Evolutionary conservation across 2,797 vertebrate species (phyloP).

Genomic region (Gadopsis bispinosus): DNA sequence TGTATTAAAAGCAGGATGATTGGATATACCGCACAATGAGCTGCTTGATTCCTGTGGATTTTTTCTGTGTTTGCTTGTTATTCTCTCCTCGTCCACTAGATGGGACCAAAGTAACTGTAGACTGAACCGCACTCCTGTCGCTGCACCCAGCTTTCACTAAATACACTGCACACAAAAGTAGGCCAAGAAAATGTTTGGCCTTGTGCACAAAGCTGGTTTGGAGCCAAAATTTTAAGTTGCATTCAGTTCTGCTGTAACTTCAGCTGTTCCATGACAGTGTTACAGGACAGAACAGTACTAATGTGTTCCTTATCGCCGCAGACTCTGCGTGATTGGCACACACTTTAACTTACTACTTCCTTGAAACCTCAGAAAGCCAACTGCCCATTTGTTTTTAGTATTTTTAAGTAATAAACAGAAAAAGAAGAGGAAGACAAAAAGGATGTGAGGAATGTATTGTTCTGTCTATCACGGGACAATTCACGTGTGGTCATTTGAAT

Average conservation of each 20-base stretch:
- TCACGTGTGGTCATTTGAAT: neutral
- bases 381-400: neutral
- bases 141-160: neutral
- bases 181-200: neutral
- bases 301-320: neutral
- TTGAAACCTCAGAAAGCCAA: neutral
- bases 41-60: constrained; percentile 43
- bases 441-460: constrained; percentile 3
- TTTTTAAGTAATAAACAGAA: neutral
- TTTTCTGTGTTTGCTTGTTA: constrained; percentile 18
- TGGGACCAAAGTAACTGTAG: constrained; percentile 48
- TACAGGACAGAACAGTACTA: neutral
- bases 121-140: neutral
- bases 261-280: neutral
- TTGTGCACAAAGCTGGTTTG: neutral
- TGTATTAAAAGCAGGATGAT: constrained; percentile 99
- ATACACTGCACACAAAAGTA: neutral
- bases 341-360: neutral
- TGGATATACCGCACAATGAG: constrained; percentile 81
- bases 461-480: constrained; percentile 12
- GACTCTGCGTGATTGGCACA: neutral
- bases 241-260: neutral
- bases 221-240: neutral
- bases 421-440: neutral
- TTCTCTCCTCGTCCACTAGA: constrained; percentile 63